phyloP scores from a whole-genome alignment of 2,113 vertebrate genomes.

The Natator depressus region DNA sequence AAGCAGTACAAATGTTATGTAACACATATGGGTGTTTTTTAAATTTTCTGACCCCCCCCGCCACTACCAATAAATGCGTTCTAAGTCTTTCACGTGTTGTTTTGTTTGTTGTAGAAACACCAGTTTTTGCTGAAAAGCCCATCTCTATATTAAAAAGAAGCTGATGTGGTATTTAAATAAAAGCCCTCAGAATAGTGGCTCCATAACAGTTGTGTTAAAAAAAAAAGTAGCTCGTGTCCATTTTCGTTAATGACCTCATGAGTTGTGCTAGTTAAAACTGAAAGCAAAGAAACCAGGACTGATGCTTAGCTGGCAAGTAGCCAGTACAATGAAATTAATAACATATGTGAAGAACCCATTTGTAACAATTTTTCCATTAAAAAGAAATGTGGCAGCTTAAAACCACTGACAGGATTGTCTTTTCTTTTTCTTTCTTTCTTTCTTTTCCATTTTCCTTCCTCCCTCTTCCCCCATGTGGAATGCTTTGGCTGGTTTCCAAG shows the following conservation, averaged over 20 bases:
- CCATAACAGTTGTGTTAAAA: slow-evolving; percentile 69
- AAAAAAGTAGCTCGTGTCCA: slow-evolving; percentile 71
- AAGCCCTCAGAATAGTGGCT: slow-evolving; percentile 71
- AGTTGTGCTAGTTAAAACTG: slow-evolving; percentile 84
- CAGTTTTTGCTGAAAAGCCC: slow-evolving; percentile 63
- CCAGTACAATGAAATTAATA: slow-evolving; percentile 85
- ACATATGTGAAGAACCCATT: slow-evolving; percentile 86
- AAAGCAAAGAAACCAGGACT: slow-evolving; percentile 81
- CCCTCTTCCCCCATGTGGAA: slow-evolving; percentile 42
- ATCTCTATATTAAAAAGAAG: slow-evolving; percentile 62
- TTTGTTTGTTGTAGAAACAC: slow-evolving; percentile 62
- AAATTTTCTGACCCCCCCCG: slow-evolving; percentile 53
- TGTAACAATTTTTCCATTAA: slow-evolving; percentile 83
- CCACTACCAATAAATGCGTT: slow-evolving; percentile 66
- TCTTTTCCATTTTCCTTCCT: slow-evolving; percentile 23
- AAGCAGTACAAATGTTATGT: slow-evolving; percentile 40
- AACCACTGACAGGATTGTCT: slow-evolving; percentile 80
- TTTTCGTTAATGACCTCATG: slow-evolving; percentile 83
- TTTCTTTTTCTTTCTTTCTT: slow-evolving; percentile 57
- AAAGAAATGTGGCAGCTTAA: slow-evolving; percentile 77
- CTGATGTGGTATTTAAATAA: slow-evolving; percentile 64
- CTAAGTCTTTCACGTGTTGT: slow-evolving; percentile 61
- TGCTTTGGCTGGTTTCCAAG: slow-evolving; percentile 52
- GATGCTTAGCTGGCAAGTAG: slow-evolving; percentile 81
- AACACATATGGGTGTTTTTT: slow-evolving; percentile 55